A percentile compares a stretch with the other conserved stretches of the same genome.
Conservation (phyloP, 1,140 invertebrate genomes). For the Zaprionus tsacasi region DNA sequence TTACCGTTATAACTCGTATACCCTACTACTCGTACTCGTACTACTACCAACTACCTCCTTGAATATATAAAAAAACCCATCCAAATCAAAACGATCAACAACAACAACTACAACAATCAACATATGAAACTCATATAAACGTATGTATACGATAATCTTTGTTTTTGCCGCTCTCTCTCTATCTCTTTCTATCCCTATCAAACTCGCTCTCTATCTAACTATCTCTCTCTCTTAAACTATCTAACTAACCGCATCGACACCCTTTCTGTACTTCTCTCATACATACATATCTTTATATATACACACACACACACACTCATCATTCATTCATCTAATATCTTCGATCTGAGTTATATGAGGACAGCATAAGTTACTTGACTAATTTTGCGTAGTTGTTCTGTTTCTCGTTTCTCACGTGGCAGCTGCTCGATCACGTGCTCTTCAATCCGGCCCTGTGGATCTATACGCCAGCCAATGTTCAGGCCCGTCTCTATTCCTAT, state of each 20-base stretch:
- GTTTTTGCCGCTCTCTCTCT: slow-evolving; percentile 16
- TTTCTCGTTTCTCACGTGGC: slow-evolving; percentile 92
- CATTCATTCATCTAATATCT: slow-evolving; percentile 27
- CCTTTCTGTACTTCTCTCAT: slow-evolving; percentile 9
- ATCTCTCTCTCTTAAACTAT: slow-evolving; percentile 26
- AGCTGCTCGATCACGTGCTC: slow-evolving; percentile 98
- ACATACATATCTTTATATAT: slow-evolving; percentile 11
- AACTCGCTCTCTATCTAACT: slow-evolving; percentile 6
- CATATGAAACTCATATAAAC: slow-evolving; percentile 66
- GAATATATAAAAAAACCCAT: slow-evolving; percentile 39
- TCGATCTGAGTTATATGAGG: slow-evolving; percentile 56
- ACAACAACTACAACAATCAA: slow-evolving; percentile 56
- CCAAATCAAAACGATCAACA: slow-evolving; percentile 52
- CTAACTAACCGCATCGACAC: slow-evolving; percentile 14
- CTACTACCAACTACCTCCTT: slow-evolving; percentile 44
- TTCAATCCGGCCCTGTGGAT: slow-evolving; percentile 99
- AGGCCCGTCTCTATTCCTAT: slow-evolving; percentile 98
- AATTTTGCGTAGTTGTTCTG: slow-evolving; percentile 89
- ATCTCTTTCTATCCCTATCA: not conserved
- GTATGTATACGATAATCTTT: slow-evolving; percentile 56
- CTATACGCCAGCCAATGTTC: slow-evolving; percentile 97
- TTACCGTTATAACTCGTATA: slow-evolving; percentile 43
- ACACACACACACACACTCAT: slow-evolving; percentile 23
- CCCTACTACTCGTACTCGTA: slow-evolving; percentile 46
- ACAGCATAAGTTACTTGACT: slow-evolving; percentile 83